Percentiles rank a stretch among this genome's conserved stretches.
These are phyloP conservation scores for Valencia hispanica DNA, from an alignment of 2,797 vertebrate genomes.

Conservation along the genomic window DNA sequence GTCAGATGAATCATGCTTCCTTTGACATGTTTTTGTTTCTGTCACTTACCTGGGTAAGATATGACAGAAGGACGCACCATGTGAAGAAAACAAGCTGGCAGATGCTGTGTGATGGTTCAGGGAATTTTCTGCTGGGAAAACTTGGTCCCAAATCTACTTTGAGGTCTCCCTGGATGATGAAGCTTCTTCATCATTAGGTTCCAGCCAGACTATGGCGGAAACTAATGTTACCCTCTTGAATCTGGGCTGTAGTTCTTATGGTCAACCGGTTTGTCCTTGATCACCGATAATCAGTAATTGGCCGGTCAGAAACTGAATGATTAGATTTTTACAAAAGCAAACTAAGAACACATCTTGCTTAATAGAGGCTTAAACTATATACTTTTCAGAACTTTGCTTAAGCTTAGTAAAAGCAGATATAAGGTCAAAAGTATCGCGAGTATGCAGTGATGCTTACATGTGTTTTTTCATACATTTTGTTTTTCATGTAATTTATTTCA, in stretches of 20 bases:
- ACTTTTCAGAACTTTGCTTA: not conserved
- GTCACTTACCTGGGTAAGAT: not conserved
- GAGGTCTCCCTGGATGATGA: not conserved
- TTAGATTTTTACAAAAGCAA: not conserved
- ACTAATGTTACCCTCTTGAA: not conserved
- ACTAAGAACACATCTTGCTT: not conserved
- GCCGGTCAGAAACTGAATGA: not conserved
- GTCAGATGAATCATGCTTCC: no score
- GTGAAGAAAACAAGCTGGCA: not conserved
- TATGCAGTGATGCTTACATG: not conserved
- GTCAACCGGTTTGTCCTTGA: not conserved
- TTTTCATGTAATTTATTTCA: no score
- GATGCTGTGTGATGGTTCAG: not conserved
- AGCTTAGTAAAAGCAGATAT: not conserved
- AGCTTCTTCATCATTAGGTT: not conserved
- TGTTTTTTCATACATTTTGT: not conserved
- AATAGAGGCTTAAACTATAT: not conserved
- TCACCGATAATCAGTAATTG: not conserved
- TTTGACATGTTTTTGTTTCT: not conserved
- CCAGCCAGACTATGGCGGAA: not conserved
- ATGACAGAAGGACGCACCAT: not conserved
- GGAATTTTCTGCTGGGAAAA: not conserved
- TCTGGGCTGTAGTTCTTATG: not conserved
- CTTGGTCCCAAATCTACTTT: not conserved
- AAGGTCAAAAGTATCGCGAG: not conserved